Evolutionary conservation across 2,113 vertebrate species (phyloP).

Genomic region (Strigops habroptila): DNA sequence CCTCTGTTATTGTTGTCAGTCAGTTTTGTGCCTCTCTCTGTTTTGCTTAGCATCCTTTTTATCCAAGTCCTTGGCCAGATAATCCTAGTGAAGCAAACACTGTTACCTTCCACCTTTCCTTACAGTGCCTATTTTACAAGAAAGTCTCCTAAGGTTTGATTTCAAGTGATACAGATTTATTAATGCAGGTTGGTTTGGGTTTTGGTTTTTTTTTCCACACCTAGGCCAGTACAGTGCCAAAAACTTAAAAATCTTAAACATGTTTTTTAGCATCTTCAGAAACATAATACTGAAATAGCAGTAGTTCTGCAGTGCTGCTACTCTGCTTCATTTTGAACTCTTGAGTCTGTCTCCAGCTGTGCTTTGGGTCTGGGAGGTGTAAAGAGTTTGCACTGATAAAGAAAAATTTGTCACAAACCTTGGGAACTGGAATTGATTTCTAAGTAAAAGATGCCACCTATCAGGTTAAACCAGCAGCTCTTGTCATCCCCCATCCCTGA

Average conservation of each 20-base stretch:
- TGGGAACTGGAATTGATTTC: not conserved
- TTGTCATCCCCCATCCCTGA: not conserved
- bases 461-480: not conserved
- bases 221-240: not conserved
- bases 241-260: not conserved
- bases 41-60: not conserved
- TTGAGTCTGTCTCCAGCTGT: not conserved
- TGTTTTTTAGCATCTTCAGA: not conserved
- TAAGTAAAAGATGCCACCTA: not conserved
- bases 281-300: not conserved
- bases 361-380: not conserved
- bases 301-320: not conserved
- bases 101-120: not conserved
- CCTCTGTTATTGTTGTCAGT: not conserved
- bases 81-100: not conserved
- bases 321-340: not conserved
- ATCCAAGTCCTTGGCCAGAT: not conserved
- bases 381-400: not conserved
- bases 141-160: not conserved
- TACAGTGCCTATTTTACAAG: not conserved
- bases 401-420: not conserved
- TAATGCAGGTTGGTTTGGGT: not conserved
- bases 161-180: not conserved
- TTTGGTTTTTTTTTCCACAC: not conserved
- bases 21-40: not conserved